Evolutionary conservation across 2,113 vertebrate species (phyloP).

Genomic region (Anser cygnoides): DNA sequence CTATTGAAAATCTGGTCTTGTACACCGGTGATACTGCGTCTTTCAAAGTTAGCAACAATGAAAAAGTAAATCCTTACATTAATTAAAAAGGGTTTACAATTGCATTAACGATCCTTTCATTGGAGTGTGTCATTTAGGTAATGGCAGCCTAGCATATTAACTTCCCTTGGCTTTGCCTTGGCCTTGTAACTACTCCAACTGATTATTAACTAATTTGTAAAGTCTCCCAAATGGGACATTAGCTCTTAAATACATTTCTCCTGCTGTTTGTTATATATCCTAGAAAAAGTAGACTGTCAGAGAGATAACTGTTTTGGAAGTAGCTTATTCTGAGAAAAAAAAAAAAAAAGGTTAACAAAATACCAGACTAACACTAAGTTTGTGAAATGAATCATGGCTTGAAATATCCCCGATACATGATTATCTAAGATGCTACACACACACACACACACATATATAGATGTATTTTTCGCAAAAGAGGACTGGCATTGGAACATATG

Average conservation of each 20-base stretch:
- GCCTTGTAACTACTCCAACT: constrained; percentile 33
- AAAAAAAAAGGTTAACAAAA: constrained; percentile 1
- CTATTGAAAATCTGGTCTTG: neutral
- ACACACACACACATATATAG: neutral
- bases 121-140: neutral
- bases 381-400: constrained; percentile 20
- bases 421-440: constrained; percentile 1
- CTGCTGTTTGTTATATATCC: constrained; percentile 19
- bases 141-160: constrained; percentile 28
- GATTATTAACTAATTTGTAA: constrained; percentile 37
- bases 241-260: constrained; percentile 36
- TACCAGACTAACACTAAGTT: constrained; percentile 14
- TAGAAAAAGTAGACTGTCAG: neutral
- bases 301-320: neutral
- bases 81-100: neutral
- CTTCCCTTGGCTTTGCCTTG: constrained; percentile 27
- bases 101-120: neutral
- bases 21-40: neutral
- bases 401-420: neutral
- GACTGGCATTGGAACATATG: neutral
- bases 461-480: neutral
- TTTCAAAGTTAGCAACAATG: neutral
- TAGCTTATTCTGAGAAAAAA: neutral
- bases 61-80: neutral
- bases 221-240: constrained; percentile 35